phyloP scores from a whole-genome alignment of 2,888 invertebrate species.

The Sylvicola fuscatus region DNA sequence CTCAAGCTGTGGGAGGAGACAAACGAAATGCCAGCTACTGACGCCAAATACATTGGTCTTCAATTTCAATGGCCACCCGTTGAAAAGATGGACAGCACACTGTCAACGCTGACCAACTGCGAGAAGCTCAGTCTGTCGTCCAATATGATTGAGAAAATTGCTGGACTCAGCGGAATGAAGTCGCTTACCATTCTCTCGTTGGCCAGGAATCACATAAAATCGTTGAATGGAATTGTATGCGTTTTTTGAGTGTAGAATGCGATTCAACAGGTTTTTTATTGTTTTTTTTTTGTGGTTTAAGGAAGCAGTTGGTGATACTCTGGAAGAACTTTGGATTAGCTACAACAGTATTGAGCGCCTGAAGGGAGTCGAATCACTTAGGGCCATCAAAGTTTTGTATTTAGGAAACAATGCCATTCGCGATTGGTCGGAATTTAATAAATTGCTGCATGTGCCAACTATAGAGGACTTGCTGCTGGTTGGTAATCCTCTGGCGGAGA shows the following conservation, averaged over 20 bases:
- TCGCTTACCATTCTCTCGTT: constrained; percentile 67
- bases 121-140: constrained; percentile 77
- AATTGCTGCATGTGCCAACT: constrained; percentile 47
- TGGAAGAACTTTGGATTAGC: constrained; percentile 88
- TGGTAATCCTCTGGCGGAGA: constrained; percentile 60
- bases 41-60: constrained; percentile 55
- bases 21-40: constrained; percentile 34
- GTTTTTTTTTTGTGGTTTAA: constrained; percentile 14
- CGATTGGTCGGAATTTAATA: constrained; percentile 76
- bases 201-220: constrained; percentile 79
- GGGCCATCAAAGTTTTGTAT: constrained; percentile 62
- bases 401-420: constrained; percentile 71
- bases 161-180: constrained; percentile 61
- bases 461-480: constrained; percentile 63
- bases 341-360: constrained; percentile 84
- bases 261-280: not conserved
- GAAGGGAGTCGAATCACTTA: constrained; percentile 64
- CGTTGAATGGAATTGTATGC: constrained; percentile 57
- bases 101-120: constrained; percentile 53
- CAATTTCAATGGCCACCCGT: constrained; percentile 84
- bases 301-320: constrained; percentile 68
- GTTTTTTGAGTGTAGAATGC: constrained; percentile 7
- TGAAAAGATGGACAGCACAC: constrained; percentile 81
- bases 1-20: constrained; percentile 73
- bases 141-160: constrained; percentile 84